phyloP scores from a whole-genome alignment of 2,113 vertebrate genomes.

The Eretmochelys imbricata region DNA sequence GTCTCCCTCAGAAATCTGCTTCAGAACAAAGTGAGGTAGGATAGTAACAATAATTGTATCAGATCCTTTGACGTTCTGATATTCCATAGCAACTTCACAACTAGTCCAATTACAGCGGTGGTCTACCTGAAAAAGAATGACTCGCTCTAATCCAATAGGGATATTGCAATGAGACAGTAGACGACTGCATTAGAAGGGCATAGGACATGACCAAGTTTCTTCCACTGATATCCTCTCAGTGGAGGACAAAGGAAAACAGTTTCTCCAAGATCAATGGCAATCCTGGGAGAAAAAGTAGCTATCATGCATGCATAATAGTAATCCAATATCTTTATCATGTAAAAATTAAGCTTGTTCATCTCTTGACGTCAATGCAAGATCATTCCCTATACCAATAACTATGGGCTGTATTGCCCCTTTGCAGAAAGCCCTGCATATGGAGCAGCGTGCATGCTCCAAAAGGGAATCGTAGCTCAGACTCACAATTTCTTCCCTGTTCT shows the following conservation, averaged over 20 bases:
- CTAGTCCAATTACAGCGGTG: background rate
- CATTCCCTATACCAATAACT: fast-evolving
- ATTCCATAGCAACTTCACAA: slow-evolving; percentile 29
- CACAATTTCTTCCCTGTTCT: fast-evolving
- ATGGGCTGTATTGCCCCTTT: background rate
- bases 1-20: slow-evolving; percentile 12
- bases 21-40: slow-evolving; percentile 24
- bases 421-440: background rate
- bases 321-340: background rate
- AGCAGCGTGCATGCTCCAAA: background rate
- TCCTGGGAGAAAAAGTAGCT: slow-evolving; percentile 18
- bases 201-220: background rate
- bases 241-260: background rate
- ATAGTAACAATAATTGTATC: slow-evolving; percentile 34
- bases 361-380: background rate
- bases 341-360: slow-evolving; percentile 22
- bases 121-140: background rate
- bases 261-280: background rate
- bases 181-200: background rate
- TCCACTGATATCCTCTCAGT: background rate
- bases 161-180: background rate
- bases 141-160: background rate
- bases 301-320: background rate
- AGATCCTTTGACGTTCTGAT: slow-evolving; percentile 31
- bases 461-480: background rate